Percentiles rank a stretch among this genome's conserved stretches.
Conservation (phyloP, 2,888 invertebrate species). For the Nasonovia ribisnigri region DNA sequence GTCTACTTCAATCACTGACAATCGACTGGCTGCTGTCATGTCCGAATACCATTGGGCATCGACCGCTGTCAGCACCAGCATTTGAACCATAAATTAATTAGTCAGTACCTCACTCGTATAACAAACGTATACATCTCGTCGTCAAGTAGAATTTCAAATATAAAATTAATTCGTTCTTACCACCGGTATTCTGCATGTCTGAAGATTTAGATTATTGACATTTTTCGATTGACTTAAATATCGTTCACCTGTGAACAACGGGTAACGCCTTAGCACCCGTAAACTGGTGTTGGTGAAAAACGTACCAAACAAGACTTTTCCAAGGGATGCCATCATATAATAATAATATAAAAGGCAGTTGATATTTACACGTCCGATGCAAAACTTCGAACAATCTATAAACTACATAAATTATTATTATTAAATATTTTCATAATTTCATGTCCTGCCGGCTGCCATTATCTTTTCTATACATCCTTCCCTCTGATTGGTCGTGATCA, state of each 20-base stretch:
- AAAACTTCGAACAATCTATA: no score
- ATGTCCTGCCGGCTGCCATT: no score
- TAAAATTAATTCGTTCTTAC: conserved; percentile 30
- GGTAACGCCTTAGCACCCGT: neutral
- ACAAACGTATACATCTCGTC: neutral
- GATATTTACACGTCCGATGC: no score
- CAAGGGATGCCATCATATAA: conserved; percentile 41
- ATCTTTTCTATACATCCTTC: no score
- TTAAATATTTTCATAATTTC: no score
- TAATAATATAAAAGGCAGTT: no score
- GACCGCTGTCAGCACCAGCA: neutral
- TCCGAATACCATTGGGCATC: conserved; percentile 43
- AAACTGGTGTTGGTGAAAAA: conserved; percentile 32
- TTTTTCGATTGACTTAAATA: conserved; percentile 25
- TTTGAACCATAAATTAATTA: conserved; percentile 6
- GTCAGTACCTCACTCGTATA: neutral
- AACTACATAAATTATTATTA: no score
- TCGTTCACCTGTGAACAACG: conserved; percentile 14
- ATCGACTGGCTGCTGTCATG: conserved; percentile 26
- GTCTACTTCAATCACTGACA: conserved; percentile 77
- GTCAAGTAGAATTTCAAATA: neutral
- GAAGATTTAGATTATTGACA: conserved; percentile 28
- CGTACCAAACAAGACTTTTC: conserved; percentile 31
- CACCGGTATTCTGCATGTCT: conserved; percentile 35
- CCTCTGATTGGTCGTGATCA: no score